These are phyloP conservation scores for Okamejei kenojei DNA, from an alignment of 2,797 vertebrate genomes.

Conservation along the genomic window DNA sequence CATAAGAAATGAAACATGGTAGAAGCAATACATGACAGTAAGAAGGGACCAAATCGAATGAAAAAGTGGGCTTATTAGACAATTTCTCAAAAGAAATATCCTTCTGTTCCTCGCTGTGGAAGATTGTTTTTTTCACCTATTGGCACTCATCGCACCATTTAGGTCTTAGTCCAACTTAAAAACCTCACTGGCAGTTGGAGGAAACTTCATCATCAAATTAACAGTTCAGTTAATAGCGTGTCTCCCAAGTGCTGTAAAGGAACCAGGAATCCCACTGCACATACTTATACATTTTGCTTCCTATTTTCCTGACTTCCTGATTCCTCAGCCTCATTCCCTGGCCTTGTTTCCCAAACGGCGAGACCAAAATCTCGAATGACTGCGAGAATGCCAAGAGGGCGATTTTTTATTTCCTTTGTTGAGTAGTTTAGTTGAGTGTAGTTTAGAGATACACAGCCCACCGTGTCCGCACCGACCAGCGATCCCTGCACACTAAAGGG, in stretches of 20 bases:
- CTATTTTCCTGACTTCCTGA: background rate
- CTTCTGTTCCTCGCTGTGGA: background rate
- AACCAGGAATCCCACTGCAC: background rate
- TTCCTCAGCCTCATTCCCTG: background rate
- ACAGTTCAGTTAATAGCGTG: background rate
- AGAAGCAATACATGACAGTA: background rate
- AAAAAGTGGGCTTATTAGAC: background rate
- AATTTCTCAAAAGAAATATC: background rate
- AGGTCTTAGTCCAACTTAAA: background rate
- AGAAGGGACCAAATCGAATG: background rate
- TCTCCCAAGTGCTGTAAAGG: background rate
- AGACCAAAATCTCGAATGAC: background rate
- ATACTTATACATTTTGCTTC: conserved; percentile 11
- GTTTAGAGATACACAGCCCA: no score
- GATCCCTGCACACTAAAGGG: no score
- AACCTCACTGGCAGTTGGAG: background rate
- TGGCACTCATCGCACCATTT: background rate
- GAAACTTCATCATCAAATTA: background rate
- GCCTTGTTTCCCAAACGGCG: no score
- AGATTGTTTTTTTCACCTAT: background rate
- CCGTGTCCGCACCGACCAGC: no score
- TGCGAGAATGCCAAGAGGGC: background rate
- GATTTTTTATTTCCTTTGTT: background rate
- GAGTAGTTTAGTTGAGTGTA: no score
- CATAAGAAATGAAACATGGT: conserved; percentile 15